Conservation (phyloP, 2,797 vertebrate genomes). For the Pseudochirops corinnae region DNA sequence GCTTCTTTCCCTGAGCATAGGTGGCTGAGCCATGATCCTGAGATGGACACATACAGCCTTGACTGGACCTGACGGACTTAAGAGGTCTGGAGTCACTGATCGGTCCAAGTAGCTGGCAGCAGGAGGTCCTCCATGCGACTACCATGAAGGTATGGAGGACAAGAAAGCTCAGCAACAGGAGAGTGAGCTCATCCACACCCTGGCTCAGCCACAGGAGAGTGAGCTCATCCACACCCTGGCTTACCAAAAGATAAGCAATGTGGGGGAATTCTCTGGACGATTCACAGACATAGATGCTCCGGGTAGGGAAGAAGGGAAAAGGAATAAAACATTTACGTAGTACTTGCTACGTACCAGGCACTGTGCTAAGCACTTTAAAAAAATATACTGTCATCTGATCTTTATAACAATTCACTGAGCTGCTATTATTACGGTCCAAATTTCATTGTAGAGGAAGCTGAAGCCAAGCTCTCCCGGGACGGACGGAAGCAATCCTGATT, state of each 20-base stretch:
- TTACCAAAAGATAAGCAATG: background rate
- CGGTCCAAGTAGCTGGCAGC: background rate
- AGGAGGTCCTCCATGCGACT: background rate
- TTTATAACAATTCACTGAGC: background rate
- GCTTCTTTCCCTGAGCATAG: too few relatives aligned
- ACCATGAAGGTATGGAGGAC: background rate
- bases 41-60: background rate
- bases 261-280: background rate
- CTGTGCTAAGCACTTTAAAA: background rate
- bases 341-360: background rate
- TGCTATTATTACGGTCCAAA: background rate
- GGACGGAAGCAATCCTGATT: background rate
- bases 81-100: background rate
- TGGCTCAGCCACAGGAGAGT: background rate
- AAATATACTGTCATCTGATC: background rate
- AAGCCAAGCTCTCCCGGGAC: background rate
- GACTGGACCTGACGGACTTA: background rate
- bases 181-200: background rate
- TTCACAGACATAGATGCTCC: background rate
- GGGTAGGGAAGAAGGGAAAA: background rate
- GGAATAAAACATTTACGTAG: background rate
- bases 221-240: background rate
- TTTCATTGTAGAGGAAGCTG: background rate
- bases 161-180: background rate
- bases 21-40: too few relatives aligned